Base-by-base conservation (phyloP, 2,888 invertebrate genomes). In the Noctua comes region DNA sequence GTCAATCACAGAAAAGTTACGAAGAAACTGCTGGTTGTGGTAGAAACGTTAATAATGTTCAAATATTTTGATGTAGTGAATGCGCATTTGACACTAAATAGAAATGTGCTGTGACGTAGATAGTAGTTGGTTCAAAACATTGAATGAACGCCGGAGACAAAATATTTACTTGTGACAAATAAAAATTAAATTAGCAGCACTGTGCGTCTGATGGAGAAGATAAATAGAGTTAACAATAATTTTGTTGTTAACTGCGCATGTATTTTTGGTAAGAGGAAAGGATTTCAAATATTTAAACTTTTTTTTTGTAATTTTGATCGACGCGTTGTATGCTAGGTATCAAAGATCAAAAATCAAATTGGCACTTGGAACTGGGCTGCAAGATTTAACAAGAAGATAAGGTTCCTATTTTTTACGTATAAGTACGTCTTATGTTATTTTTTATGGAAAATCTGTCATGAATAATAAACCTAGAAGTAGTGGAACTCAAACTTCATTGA, bases 1-100 rank as follows among this genome's bases (percentile, higher is more conserved):
- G 92, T 94, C 93, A 93, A 77, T 83, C 73, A 65, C 59, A 75
- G 68, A 69, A 65, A 74, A 7, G 1, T 80, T 87, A 80, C 72
- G 46, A 62, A 80, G 82, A 85, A 83, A 65, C 74, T 27, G 46
- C 48, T 68, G 51, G 72, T 81, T 76, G 68, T 80, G 27, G 68
- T 72, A 64, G 77, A 80, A 75, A 79, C 65, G 71, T 76, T 66
- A 71, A 62, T 59, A 73, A 46, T 80, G 82, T 80, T 82, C 83
- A 86, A 86, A 86, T 87, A 88, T 84, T 88, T 81, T 84, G 79
- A 21, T 40, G 11, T n/a, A 57, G 51, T 46, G 69, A 79, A 40
- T 86, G 76, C 88, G 89, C 70, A 89, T 79, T 88, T 89, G 74
- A 83, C 84, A 85, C 74, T 79, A 62, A 76, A 83, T 79, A 89